phyloP scores from a whole-genome alignment of 2,113 vertebrate genomes.

The Spilogale gracilis region DNA sequence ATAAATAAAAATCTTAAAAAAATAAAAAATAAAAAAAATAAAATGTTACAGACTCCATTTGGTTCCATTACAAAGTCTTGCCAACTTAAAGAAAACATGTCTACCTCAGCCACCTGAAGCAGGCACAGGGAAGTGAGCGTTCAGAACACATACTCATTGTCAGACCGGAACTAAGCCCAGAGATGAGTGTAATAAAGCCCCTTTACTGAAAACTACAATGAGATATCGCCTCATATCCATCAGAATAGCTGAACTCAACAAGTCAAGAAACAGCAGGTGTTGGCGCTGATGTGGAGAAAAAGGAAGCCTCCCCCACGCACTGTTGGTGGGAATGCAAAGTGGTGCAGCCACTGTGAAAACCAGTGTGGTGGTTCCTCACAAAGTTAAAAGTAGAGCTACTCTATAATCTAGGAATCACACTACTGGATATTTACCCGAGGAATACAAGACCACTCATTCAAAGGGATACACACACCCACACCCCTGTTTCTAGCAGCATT shows the following conservation, averaged over 20 bases:
- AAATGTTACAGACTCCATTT: neutral
- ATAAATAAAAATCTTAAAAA: too few species aligned
- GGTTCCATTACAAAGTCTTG: neutral
- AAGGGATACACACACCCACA: neutral
- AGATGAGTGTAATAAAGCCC: neutral
- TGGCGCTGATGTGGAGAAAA: neutral
- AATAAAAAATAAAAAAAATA: too few species aligned
- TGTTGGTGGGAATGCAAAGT: neutral
- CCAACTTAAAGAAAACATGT: neutral
- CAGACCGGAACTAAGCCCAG: neutral
- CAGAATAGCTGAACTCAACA: neutral
- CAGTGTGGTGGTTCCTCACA: neutral
- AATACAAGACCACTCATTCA: neutral
- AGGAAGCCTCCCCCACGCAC: neutral
- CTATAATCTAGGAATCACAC: neutral
- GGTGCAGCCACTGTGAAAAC: neutral
- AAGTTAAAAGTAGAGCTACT: neutral
- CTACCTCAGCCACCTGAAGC: neutral
- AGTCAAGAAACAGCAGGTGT: neutral
- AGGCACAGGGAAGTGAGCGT: neutral
- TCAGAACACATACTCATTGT: too few species aligned
- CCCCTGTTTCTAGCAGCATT: neutral
- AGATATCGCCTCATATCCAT: neutral
- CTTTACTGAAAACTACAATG: neutral
- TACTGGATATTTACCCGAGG: neutral